Evolutionary conservation across 2,113 vertebrate species (phyloP).

Genomic region (Lethenteron camtschaticum): DNA sequence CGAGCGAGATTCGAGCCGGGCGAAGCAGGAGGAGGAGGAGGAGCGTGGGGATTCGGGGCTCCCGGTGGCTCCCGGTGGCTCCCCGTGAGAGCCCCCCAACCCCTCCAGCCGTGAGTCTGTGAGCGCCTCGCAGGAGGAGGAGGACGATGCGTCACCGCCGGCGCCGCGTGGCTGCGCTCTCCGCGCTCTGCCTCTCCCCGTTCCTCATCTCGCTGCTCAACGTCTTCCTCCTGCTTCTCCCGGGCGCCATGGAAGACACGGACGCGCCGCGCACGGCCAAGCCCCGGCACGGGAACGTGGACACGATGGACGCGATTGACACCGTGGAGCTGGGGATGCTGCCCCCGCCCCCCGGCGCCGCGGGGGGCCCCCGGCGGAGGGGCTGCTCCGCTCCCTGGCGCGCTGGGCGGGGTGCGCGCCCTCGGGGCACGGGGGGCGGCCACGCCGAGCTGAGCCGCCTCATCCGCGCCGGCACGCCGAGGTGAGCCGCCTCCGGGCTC

Average conservation of each 20-base stretch:
- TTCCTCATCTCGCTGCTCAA: conserved; percentile 1
- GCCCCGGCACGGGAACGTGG: too few species aligned
- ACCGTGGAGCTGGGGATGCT: background rate
- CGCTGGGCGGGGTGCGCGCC: background rate
- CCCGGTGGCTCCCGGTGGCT: too few species aligned
- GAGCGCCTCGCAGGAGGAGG: too few species aligned
- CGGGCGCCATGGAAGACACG: too few species aligned
- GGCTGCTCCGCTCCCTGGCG: background rate
- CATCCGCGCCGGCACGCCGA: background rate
- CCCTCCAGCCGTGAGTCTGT: too few species aligned
- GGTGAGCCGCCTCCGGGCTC: background rate
- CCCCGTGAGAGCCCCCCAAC: too few species aligned
- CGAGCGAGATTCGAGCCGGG: too few species aligned
- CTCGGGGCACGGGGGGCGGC: background rate
- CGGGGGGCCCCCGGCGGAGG: background rate
- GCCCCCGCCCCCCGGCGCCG: background rate
- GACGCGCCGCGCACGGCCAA: too few species aligned
- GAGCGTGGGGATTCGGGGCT: too few species aligned
- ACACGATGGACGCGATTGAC: too few species aligned
- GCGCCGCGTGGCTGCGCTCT: background rate
- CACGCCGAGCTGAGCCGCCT: background rate
- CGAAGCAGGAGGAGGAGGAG: too few species aligned
- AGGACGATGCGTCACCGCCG: background rate
- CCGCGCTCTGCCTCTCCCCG: background rate
- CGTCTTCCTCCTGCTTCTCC: background rate